These are phyloP conservation scores for Parambassis ranga DNA, from an alignment of 2,797 vertebrate species.

Conservation along the genomic window DNA sequence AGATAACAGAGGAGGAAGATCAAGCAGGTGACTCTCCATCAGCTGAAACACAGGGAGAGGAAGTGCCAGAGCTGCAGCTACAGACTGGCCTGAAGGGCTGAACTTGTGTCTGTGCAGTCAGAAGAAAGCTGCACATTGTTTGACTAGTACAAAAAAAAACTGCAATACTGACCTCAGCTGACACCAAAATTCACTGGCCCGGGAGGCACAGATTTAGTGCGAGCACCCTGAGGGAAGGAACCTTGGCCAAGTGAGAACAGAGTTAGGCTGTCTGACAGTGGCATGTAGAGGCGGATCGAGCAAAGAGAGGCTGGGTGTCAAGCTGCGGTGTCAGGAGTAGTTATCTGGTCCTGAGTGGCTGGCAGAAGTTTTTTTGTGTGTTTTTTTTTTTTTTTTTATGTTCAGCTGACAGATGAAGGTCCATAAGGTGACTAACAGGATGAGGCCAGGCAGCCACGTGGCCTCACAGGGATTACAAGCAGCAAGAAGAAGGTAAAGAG, in stretches of 20 bases:
- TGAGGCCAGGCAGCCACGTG: slow-evolving; percentile 87
- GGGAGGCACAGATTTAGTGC: slow-evolving; percentile 18
- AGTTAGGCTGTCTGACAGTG: not conserved
- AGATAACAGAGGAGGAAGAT: not conserved
- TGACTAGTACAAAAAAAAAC: slow-evolving; percentile 12
- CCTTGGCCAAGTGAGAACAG: not conserved
- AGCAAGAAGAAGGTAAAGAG: slow-evolving; percentile 88
- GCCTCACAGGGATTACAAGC: slow-evolving; percentile 87
- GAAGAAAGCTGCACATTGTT: slow-evolving; percentile 45
- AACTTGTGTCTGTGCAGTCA: not conserved
- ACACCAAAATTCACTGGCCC: slow-evolving; percentile 20
- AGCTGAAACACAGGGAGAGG: not conserved
- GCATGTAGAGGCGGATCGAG: not conserved
- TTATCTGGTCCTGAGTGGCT: slow-evolving; percentile 14
- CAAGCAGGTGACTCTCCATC: not conserved
- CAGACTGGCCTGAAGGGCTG: not conserved
- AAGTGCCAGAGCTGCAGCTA: not conserved
- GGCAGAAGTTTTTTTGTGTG: slow-evolving; percentile 50
- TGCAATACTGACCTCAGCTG: slow-evolving; percentile 32
- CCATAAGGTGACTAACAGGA: slow-evolving; percentile 93
- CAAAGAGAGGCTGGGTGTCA: slow-evolving; percentile 9
- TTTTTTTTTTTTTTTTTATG: no score
- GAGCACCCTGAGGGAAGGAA: not conserved
- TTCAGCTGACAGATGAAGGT: slow-evolving; percentile 82
- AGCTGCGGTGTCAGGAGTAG: slow-evolving; percentile 15